These are phyloP conservation scores for Empis stercorea DNA, from an alignment of 2,888 invertebrate species.

Conservation along the genomic window DNA sequence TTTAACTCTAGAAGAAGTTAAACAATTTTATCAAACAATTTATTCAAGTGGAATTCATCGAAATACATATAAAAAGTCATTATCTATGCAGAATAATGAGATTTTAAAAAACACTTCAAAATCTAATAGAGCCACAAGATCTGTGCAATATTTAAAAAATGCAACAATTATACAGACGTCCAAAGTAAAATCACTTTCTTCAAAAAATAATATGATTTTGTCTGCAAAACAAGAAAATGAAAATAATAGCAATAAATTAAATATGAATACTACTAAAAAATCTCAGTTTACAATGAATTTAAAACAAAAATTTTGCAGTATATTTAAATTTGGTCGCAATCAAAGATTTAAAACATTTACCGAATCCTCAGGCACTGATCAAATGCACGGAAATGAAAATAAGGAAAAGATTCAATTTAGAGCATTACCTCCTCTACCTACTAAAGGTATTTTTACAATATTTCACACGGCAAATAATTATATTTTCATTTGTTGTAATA, in stretches of 20 bases:
- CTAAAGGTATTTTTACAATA: constrained; percentile 34
- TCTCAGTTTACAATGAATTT: constrained; percentile 61
- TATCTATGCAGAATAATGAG: constrained; percentile 18
- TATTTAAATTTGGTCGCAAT: constrained; percentile 55
- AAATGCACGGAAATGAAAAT: constrained; percentile 21
- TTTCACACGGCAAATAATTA: too few species aligned
- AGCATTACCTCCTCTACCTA: constrained; percentile 54
- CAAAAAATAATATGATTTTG: constrained; percentile 16
- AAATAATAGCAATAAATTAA: constrained; percentile 18
- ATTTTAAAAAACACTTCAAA: constrained; percentile 3
- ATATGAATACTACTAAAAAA: constrained; percentile 42
- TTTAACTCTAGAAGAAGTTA: constrained; percentile 73
- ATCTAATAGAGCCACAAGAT: background rate
- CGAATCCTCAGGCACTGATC: constrained; percentile 19
- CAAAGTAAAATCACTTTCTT: constrained; percentile 3
- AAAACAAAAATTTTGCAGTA: constrained; percentile 74
- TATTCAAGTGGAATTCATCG: constrained; percentile 40
- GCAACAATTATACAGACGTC: constrained; percentile 3
- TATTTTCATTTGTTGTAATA: too few species aligned
- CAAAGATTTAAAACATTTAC: background rate
- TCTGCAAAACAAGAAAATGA: constrained; percentile 2
- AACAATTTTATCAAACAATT: constrained; percentile 68
- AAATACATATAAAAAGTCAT: too few species aligned
- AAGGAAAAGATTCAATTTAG: constrained; percentile 47
- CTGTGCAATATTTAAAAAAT: constrained; percentile 1